Conservation (phyloP, 2,113 vertebrate species). For the Planiliza haematocheilus region DNA sequence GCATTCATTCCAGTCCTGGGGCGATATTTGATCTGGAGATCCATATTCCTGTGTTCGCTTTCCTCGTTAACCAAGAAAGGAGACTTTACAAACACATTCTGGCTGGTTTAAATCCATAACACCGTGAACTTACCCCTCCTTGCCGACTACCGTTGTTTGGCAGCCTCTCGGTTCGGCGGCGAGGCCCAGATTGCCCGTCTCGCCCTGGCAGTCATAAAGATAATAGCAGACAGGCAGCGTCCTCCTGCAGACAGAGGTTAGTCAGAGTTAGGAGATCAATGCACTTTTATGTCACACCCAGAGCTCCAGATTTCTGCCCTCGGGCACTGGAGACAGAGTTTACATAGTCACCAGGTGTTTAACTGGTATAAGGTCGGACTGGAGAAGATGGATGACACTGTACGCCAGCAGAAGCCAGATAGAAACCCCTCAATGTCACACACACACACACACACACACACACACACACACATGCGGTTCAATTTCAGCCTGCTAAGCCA, state of each 20-base stretch:
- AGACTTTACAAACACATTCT: slow-evolving; percentile 2
- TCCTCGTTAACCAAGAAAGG: slow-evolving; percentile 13
- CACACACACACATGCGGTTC: slow-evolving; percentile 40
- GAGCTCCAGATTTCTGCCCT: slow-evolving; percentile 61
- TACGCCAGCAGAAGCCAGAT: slow-evolving; percentile 21
- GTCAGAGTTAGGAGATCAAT: slow-evolving; percentile 71
- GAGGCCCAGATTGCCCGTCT: slow-evolving; percentile 50
- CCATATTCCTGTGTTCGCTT: slow-evolving; percentile 21
- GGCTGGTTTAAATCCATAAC: slow-evolving; percentile 15
- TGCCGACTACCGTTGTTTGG: slow-evolving; percentile 34
- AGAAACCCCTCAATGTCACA: slow-evolving; percentile 48
- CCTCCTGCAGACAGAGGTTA: slow-evolving; percentile 59
- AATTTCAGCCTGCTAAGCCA: slow-evolving; percentile 53
- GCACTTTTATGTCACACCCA: slow-evolving; percentile 67
- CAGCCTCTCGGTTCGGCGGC: slow-evolving; percentile 46
- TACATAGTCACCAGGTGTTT: slow-evolving; percentile 64
- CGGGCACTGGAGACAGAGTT: slow-evolving; percentile 58
- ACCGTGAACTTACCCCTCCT: slow-evolving; percentile 24
- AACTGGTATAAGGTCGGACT: slow-evolving; percentile 30
- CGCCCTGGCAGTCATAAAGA: slow-evolving; percentile 62
- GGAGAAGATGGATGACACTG: slow-evolving; percentile 38
- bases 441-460: neutral
- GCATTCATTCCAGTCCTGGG: slow-evolving; percentile 46
- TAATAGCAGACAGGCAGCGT: slow-evolving; percentile 64
- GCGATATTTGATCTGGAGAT: slow-evolving; percentile 42